Conservation (phyloP, 2,888 invertebrate species). For the Xanthostigma xanthostigma region DNA sequence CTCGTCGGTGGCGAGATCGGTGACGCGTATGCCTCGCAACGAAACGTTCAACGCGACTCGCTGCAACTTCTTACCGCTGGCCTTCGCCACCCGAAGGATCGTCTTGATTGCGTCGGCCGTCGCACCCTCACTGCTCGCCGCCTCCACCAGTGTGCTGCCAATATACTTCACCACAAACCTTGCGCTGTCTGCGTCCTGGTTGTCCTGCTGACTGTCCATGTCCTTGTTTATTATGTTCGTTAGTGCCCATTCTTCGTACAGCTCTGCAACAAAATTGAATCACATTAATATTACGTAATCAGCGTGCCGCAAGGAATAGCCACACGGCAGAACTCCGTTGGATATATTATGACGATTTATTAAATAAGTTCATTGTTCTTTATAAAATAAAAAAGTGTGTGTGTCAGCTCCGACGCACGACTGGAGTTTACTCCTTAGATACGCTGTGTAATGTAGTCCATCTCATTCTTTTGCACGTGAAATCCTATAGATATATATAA, state of each 20-base stretch:
- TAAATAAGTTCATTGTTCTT: too few species aligned
- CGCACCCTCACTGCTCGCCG: slow-evolving; percentile 55
- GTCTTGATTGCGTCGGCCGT: slow-evolving; percentile 72
- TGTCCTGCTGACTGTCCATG: slow-evolving; percentile 20
- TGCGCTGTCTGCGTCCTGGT: slow-evolving; percentile 28
- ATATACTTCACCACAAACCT: slow-evolving; percentile 56
- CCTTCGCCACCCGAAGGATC: slow-evolving; percentile 50
- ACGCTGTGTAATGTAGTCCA: too few species aligned
- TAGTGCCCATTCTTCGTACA: slow-evolving; percentile 51
- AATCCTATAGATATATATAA: too few species aligned
- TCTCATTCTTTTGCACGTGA: too few species aligned
- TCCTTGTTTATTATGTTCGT: slow-evolving; percentile 43
- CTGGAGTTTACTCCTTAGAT: too few species aligned
- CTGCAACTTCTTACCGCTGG: slow-evolving; percentile 38
- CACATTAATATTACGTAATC: too few species aligned
- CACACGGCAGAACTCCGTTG: too few species aligned
- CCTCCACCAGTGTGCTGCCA: slow-evolving; percentile 62
- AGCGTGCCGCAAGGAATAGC: too few species aligned
- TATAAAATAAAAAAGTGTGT: too few species aligned
- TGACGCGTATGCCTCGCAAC: slow-evolving; percentile 60
- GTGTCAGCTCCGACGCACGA: too few species aligned
- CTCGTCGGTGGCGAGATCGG: slow-evolving; percentile 52
- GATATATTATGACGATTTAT: too few species aligned
- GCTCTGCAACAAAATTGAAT: slow-evolving; percentile 32
- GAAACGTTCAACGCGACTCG: slow-evolving; percentile 60